Base-by-base conservation (phyloP, 2,888 invertebrate species). In the Tenthredo scrophulariae region DNA sequence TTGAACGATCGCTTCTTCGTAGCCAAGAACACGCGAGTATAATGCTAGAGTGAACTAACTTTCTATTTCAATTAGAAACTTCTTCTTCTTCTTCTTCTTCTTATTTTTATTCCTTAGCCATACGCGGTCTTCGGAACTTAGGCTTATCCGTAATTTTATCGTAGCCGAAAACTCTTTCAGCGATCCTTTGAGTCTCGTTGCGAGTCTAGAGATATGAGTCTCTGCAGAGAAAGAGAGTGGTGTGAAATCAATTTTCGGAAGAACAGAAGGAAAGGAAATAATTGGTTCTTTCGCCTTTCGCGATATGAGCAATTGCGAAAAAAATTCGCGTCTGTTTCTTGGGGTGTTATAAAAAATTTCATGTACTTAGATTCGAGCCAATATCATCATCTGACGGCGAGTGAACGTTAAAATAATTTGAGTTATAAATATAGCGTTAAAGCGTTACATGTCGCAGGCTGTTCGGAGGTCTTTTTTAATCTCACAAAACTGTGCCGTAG, bases 341-440 rank as follows among this genome's bases (percentile, higher is more conserved):
- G 54, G 5, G 26, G 37, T 37, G 79, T 79, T 50, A 54, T 54
- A 72, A 74, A 84, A 84, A 18, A 6, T 22, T 33, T 54, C 22
- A 62, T 80, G 80, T 80, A 80, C 37, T 13, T 37, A 37, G 58
- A 58, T 58, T 79, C 58, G 37, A 70, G 74, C 18, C 37, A 58
- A 84, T 75, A 84, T 29, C 46, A 7, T 37, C 37, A 37, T 37
- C 46, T 40, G 84, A 3, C 22, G 26, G 50, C 40, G 75, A 58
- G 62, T 75, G 50, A 84, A 84, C 74, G 74, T 74, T 74, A n/a
- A 33, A 75, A 84, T 84, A 75, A 84, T 75, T 84, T 50, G 75
- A 22, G 58, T 84, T 75, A 75, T 84, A 84, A 84, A 84, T 74
- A 84, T 58, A 84, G 40, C 75, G 74, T 50, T 62, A 72, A 26